Evolutionary conservation across 2,113 vertebrate genomes (phyloP), one percentile per base, ranked within the genome.

Genomic region (Thunnus maccoyii): DNA sequence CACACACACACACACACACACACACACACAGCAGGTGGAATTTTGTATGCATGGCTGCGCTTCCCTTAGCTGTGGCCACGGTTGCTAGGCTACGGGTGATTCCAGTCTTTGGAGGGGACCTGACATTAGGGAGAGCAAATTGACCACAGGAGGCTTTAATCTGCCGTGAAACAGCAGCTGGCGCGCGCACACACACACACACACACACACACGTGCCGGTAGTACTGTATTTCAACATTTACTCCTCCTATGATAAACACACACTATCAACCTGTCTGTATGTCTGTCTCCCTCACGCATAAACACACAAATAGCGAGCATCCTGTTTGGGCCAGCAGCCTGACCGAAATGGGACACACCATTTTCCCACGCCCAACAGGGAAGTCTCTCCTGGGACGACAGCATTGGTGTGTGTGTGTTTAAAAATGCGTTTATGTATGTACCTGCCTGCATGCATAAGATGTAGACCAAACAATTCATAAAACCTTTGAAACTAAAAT

Each of bases 101-200:
- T 93, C 96, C 92, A 92, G 95, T 86, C 96, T 94, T 96, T 93
- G 83, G 96, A 94, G 97, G 96, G 97, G 96, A 93, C 96, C 96
- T 98, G 98, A 98, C 97, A 99, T 99, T 99, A 98, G 97, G 96
- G 97, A 97, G 97, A 98, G 97, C 97, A 99, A 98, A 99, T 98
- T 99, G 98, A 98, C 97, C 97, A 98, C 96, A 96, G 97, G 96
- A 97, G 96, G 94, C 96, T 96, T 94, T 97, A 97, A 98, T 97
- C 96, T 97, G 95, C 96, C 95, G 95, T 97, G 96, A 97, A 97
- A 97, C 91, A 97, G 96, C 96, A 96, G 96, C 95, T 95, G 95
- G 94, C 92, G 90, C 88, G 68, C 88, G 89, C 94, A 93, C 90
- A 92, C 88, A 58, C 88, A 90, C 93, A 93, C 95, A 95, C 93